A percentile compares a stretch with the other conserved stretches of the same genome.
Evolutionary conservation across 2,888 invertebrate genomes (phyloP).

Genomic region (Ischnura elegans): DNA sequence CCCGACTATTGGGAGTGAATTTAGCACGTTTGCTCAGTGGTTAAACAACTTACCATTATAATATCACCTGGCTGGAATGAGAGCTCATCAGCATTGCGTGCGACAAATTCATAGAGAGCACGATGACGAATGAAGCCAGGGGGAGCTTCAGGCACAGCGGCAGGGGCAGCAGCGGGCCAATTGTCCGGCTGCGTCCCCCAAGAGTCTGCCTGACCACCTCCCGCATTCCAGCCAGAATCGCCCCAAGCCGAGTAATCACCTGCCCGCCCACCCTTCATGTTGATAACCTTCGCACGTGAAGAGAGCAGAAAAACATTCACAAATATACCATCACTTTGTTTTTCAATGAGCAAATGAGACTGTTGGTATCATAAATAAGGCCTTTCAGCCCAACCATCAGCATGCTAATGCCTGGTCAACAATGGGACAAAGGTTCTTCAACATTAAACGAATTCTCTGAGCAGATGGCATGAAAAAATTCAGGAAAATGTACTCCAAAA

Average conservation of each 20-base stretch:
- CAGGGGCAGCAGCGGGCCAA: conserved; percentile 79
- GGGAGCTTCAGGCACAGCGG: conserved; percentile 73
- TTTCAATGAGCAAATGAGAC: too few relatives aligned
- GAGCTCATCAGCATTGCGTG: conserved; percentile 95
- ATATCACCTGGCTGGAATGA: conserved; percentile 96
- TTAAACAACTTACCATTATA: conserved; percentile 87
- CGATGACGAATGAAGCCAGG: conserved; percentile 83
- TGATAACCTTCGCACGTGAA: conserved; percentile 76
- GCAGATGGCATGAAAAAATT: too few relatives aligned
- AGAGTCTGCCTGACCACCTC: conserved; percentile 70
- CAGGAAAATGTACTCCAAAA: too few relatives aligned
- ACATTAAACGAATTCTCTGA: too few relatives aligned
- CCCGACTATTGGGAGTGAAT: too few relatives aligned
- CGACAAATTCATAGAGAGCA: conserved; percentile 96
- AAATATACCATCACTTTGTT: too few relatives aligned
- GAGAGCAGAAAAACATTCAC: too few relatives aligned
- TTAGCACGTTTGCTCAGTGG: too few relatives aligned
- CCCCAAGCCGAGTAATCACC: conserved; percentile 81
- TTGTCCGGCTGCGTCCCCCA: conserved; percentile 75
- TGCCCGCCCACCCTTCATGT: conserved; percentile 79
- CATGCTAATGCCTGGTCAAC: too few relatives aligned
- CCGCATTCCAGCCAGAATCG: conserved; percentile 81
- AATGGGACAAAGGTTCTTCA: too few relatives aligned
- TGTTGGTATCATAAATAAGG: too few relatives aligned
- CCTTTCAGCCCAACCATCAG: too few relatives aligned